A percentile compares a stretch with the other conserved stretches of the same genome.
These are phyloP conservation scores for Rachycentron canadum DNA, from an alignment of 2,797 vertebrate genomes.

Conservation along the genomic window DNA sequence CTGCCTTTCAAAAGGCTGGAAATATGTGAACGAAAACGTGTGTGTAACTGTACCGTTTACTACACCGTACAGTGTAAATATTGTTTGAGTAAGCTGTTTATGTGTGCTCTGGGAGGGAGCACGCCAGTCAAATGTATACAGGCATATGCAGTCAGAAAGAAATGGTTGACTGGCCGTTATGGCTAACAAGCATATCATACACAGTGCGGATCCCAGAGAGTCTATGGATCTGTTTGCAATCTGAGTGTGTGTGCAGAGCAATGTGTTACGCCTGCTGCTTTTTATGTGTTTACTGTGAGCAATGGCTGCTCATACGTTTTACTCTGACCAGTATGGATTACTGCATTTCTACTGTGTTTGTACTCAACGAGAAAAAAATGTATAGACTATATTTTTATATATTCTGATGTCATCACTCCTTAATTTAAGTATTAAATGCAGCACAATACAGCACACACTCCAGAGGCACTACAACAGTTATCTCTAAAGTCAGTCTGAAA, in stretches of 20 bases:
- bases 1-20: conserved; percentile 68
- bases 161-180: conserved; percentile 64
- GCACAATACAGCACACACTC: conserved; percentile 11
- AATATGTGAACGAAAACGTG: conserved; percentile 73
- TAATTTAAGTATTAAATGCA: conserved; percentile 20
- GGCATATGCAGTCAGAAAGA: conserved; percentile 68
- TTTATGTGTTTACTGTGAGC: conserved; percentile 69
- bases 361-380: conserved; percentile 29
- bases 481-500: conserved; percentile 13
- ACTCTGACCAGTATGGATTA: conserved; percentile 55
- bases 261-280: conserved; percentile 74
- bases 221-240: conserved; percentile 73
- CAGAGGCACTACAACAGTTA: conserved; percentile 2
- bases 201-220: conserved; percentile 63
- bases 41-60: conserved; percentile 68
- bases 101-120: conserved; percentile 68
- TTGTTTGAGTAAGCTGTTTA: conserved; percentile 79
- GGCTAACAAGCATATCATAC: conserved; percentile 70
- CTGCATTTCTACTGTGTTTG: conserved; percentile 45
- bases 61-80: conserved; percentile 76
- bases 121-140: conserved; percentile 67
- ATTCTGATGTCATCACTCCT: conserved; percentile 46
- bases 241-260: conserved; percentile 59
- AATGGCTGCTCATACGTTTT: conserved; percentile 55
- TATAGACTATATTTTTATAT: conserved; percentile 51